Evolutionary conservation across 2,113 vertebrate species (phyloP).

Genomic region (Phylloscopus trochiloides): DNA sequence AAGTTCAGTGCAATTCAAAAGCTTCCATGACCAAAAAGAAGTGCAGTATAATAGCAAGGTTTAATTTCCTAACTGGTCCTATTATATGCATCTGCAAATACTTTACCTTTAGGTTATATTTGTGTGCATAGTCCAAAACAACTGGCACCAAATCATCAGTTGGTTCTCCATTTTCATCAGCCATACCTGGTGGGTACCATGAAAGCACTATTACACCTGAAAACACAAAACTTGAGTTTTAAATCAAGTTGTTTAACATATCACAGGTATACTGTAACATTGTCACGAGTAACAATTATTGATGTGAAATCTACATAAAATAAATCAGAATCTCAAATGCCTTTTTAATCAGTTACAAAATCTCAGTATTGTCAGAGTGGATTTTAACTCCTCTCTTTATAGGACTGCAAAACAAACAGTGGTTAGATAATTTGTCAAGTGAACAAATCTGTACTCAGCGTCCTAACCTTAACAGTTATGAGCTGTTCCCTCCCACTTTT

Average conservation of each 20-base stretch:
- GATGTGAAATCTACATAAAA: neutral
- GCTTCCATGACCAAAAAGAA: neutral
- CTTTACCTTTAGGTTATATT: slow-evolving; percentile 90
- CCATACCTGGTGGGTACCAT: slow-evolving; percentile 89
- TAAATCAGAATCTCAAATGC: neutral
- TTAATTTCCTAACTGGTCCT: neutral
- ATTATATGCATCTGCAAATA: neutral
- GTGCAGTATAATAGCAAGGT: rapidly evolving
- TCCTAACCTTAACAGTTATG: neutral
- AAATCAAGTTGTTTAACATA: neutral
- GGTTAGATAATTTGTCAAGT: neutral
- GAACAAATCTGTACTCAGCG: neutral
- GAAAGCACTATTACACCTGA: slow-evolving; percentile 92
- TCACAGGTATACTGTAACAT: neutral
- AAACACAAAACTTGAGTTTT: slow-evolving; percentile 9
- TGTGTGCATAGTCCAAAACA: slow-evolving; percentile 89
- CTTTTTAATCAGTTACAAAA: neutral
- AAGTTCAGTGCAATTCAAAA: neutral
- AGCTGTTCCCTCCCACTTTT: neutral
- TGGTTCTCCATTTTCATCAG: slow-evolving; percentile 89
- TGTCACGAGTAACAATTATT: neutral
- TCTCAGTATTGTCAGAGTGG: neutral
- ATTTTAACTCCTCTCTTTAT: neutral
- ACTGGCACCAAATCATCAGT: slow-evolving; percentile 84
- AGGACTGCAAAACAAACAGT: neutral